These are phyloP conservation scores for Amaurobius ferox DNA, from an alignment of 2,888 invertebrate genomes.

Conservation along the genomic window DNA sequence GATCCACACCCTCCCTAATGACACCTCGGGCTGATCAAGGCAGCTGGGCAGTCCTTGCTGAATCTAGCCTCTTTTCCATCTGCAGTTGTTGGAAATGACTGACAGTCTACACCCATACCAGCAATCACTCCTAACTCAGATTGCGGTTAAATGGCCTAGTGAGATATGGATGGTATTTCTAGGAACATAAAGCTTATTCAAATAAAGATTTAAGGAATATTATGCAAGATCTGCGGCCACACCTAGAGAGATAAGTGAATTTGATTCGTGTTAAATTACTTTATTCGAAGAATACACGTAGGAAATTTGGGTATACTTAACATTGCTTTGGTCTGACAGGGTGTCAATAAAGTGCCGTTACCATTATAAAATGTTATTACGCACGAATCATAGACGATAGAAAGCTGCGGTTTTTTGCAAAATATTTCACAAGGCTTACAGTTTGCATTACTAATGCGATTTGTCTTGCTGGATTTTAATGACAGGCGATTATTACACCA, in stretches of 20 bases:
- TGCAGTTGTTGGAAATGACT: constrained; percentile 11
- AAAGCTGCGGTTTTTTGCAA: too few species aligned
- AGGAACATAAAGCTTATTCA: background rate
- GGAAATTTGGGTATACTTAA: too few species aligned
- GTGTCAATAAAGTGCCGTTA: too few species aligned
- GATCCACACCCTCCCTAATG: constrained; percentile 60
- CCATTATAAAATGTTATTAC: too few species aligned
- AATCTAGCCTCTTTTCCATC: constrained; percentile 24
- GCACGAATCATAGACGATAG: too few species aligned
- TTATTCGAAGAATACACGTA: background rate
- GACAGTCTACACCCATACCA: constrained; percentile 44
- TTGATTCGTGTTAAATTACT: background rate
- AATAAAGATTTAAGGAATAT: background rate
- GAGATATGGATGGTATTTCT: background rate
- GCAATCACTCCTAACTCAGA: background rate
- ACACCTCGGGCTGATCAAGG: constrained; percentile 33
- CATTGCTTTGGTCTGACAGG: too few species aligned
- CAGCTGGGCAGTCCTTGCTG: constrained; percentile 22
- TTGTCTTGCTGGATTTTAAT: too few species aligned
- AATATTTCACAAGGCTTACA: too few species aligned
- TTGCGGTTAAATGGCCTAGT: background rate
- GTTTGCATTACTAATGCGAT: too few species aligned
- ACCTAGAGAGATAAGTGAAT: background rate
- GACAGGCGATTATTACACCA: too few species aligned
- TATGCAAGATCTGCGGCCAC: background rate